Percentiles rank a stretch among this genome's conserved stretches.
Evolutionary conservation across 1,140 invertebrate species (phyloP).

Genomic region (Apocrypta bakeri): DNA sequence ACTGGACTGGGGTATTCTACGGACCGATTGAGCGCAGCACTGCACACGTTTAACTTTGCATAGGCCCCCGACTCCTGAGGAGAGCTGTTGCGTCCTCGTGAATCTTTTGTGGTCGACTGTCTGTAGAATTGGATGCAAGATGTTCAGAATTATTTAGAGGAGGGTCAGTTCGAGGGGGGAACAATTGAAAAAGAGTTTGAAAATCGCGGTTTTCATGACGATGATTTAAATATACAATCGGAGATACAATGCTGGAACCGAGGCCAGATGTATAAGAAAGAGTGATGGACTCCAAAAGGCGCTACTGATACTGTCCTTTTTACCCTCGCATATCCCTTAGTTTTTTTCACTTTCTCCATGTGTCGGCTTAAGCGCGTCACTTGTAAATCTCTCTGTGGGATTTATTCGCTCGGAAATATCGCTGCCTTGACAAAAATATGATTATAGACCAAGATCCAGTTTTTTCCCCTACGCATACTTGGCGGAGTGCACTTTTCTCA

Average conservation of each 20-base stretch:
- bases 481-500: background rate
- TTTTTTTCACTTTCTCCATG: slow-evolving; percentile 16
- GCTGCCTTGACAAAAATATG: slow-evolving; percentile 32
- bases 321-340: background rate
- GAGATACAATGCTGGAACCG: too few species aligned
- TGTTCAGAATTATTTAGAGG: background rate
- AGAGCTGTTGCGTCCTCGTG: background rate
- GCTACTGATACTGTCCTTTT: background rate
- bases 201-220: too few species aligned
- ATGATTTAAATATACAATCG: too few species aligned
- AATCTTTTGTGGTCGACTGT: background rate
- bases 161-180: background rate
- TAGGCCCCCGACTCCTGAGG: background rate
- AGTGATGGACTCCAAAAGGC: too few species aligned
- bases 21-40: background rate
- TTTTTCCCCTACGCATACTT: background rate
- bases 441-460: slow-evolving; percentile 7
- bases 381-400: slow-evolving; percentile 18
- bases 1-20: background rate
- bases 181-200: too few species aligned
- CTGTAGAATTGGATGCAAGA: background rate
- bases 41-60: background rate
- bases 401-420: slow-evolving; percentile 42
- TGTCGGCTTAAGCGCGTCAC: slow-evolving; percentile 26
- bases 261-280: too few species aligned